phyloP scores from a whole-genome alignment of 2,797 vertebrate genomes.

The Mastacembelus armatus region DNA sequence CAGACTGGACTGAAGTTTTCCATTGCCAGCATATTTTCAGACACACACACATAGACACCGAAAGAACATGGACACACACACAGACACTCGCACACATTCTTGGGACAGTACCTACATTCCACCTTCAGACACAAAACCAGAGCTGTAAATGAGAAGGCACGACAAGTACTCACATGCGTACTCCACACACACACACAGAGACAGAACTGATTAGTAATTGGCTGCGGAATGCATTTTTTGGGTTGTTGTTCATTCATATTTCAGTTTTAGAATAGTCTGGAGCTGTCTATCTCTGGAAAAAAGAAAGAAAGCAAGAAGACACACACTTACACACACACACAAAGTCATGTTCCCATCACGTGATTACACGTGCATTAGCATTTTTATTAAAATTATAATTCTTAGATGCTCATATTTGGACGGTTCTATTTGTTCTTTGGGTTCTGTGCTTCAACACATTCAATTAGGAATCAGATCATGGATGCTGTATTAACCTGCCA shows the following conservation, averaged over 20 bases:
- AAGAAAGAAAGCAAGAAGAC: not conserved
- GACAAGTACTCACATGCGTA: conserved; percentile 38
- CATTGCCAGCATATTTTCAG: conserved; percentile 62
- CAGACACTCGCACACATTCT: conserved; percentile 13
- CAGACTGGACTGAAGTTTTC: conserved; percentile 45
- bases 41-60: conserved; percentile 39
- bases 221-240: conserved; percentile 19
- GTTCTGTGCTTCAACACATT: too few species aligned
- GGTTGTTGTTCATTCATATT: conserved; percentile 44
- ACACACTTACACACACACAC: not conserved
- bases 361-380: too few species aligned
- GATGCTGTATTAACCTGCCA: too few species aligned
- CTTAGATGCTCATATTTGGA: too few species aligned
- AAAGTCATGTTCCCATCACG: not conserved
- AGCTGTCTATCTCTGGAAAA: not conserved
- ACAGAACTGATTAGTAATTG: not conserved
- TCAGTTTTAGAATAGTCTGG: conserved; percentile 40
- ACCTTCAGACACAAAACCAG: conserved; percentile 35
- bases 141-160: conserved; percentile 62
- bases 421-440: too few species aligned
- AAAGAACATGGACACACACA: conserved; percentile 27
- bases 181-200: not conserved
- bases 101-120: conserved; percentile 66
- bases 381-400: too few species aligned
- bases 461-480: too few species aligned